phyloP scores from a whole-genome alignment of 2,113 vertebrate genomes.

The Halichoerus grypus region DNA sequence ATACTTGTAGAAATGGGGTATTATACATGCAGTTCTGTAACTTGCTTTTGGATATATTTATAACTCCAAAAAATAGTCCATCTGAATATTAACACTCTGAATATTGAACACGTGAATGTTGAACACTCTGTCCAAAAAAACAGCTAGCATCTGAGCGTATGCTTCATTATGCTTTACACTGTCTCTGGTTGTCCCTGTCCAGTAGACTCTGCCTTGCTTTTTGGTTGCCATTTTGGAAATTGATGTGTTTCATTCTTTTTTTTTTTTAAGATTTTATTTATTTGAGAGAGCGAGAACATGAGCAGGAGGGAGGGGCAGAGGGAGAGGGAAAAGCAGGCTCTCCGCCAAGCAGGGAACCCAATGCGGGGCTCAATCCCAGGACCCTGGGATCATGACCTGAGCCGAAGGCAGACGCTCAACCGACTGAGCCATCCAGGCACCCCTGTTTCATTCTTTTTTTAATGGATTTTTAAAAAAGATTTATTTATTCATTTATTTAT shows the following conservation, averaged over 20 bases:
- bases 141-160: not conserved
- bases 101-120: not conserved
- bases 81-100: not conserved
- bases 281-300: not conserved
- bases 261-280: not conserved
- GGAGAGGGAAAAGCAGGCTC: not conserved
- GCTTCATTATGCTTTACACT: not conserved
- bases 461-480: not conserved
- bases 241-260: not conserved
- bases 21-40: not conserved
- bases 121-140: not conserved
- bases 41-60: not conserved
- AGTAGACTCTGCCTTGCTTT: not conserved
- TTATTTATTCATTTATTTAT: not conserved
- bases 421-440: not conserved
- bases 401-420: not conserved
- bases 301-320: too few relatives aligned
- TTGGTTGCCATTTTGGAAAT: slow-evolving; percentile 50
- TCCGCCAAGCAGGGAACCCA: not conserved
- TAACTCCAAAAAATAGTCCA: not conserved
- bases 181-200: not conserved
- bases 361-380: not conserved
- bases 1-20: slow-evolving; percentile 2
- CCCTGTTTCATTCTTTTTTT: not conserved
- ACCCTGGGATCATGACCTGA: not conserved